Evolutionary conservation across 92 coral and sea anemone genomes (phyloP), one percentile per base, ranked within the genome.

Genomic region (Porites cylindrica): DNA sequence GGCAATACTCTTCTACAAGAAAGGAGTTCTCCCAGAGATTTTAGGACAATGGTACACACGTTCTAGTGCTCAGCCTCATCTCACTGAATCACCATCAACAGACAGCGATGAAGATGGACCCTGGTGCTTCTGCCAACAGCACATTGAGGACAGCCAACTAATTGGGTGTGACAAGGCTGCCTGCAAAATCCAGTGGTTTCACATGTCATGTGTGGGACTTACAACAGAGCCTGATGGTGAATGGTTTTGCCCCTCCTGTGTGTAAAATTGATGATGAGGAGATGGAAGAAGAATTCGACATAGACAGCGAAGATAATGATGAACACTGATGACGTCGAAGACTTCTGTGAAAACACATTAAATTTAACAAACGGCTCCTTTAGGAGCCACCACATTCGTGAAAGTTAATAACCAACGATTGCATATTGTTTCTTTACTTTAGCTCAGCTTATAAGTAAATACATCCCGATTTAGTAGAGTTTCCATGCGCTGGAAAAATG

Each of bases 111-210:
- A 63, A 10, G 82, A 77, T 60, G 89, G 85, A n/a, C 80, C 84
- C 17, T 90, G 90, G 93, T 85, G 95, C 72, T 62, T 63, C 24
- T 92, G 92, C 62, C 80, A 81, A 54, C 63, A 72, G 70, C 56
- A 88, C 51, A 76, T 85, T 18, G 90, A 88, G n/a, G 95, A 87
- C 13, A 87, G 87, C 73, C 53, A 21, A 17, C 88, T 92, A 13
- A 78, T 88, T 78, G 86, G 90, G 7, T 91, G 94, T 88, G 90
- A 91, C 51, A 91, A 91, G 43, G 82, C 54, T 8, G 79, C 64
- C 7, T 92, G 92, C 21, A 54, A 76, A 13, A 85, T 89, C 43
- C 29, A 29, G 7, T 92, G 95, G 95, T 92, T 75, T 43, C 91
- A 92, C 62, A 80, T 92, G 87, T 26, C 74, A 18, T 89, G 92